phyloP scores from a whole-genome alignment of 1,140 invertebrate species.

The Diabrotica virgifera region DNA sequence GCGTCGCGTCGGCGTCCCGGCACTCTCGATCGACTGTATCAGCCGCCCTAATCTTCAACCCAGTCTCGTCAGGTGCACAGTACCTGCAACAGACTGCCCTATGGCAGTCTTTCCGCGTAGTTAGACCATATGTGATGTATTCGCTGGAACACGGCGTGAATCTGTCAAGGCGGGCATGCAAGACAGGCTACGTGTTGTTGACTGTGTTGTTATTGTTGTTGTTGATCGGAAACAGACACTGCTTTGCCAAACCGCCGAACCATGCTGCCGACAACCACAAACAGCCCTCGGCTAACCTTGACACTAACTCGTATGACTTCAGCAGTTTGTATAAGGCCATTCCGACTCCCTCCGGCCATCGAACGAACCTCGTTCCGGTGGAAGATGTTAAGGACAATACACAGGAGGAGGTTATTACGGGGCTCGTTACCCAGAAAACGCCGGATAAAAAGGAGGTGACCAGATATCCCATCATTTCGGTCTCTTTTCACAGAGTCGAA shows the following conservation, averaged over 20 bases:
- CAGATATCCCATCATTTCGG: constrained; percentile 70
- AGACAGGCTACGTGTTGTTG: constrained; percentile 35
- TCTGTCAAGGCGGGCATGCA: constrained; percentile 55
- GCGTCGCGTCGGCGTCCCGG: constrained; percentile 40
- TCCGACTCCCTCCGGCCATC: constrained; percentile 22
- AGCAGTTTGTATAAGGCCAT: constrained; percentile 27
- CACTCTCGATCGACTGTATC: constrained; percentile 37
- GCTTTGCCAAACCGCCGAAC: constrained; percentile 33
- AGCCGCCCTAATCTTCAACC: constrained; percentile 20
- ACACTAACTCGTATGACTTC: constrained; percentile 29
- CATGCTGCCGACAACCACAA: constrained; percentile 33
- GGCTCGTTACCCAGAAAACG: constrained; percentile 29
- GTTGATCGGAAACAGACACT: constrained; percentile 12
- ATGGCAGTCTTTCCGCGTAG: constrained; percentile 46
- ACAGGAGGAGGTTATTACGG: constrained; percentile 22
- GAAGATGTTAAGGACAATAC: not conserved
- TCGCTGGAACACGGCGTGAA: constrained; percentile 57
- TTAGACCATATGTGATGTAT: constrained; percentile 49
- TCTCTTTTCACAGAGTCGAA: constrained; percentile 85
- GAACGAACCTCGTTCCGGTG: constrained; percentile 29
- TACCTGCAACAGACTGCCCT: constrained; percentile 42
- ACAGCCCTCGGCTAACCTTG: constrained; percentile 25
- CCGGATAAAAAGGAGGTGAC: constrained; percentile 41
- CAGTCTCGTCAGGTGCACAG: constrained; percentile 39
- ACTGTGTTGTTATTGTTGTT: constrained; percentile 32